These are phyloP conservation scores for Megalurothrips usitatus DNA, from an alignment of 2,888 invertebrate species.

Conservation along the genomic window DNA sequence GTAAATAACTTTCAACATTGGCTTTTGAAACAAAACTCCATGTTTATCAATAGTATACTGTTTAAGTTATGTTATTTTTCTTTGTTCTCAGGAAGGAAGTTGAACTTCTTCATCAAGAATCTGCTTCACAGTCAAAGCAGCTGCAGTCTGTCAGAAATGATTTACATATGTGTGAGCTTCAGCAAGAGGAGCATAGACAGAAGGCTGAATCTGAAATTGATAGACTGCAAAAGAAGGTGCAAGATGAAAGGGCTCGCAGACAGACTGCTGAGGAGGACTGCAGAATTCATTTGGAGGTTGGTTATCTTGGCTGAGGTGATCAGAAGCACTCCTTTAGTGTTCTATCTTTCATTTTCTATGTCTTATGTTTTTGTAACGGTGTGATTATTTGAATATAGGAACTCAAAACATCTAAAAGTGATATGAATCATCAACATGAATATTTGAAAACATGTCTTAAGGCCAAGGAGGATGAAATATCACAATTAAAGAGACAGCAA, in stretches of 20 bases:
- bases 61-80: too few species aligned
- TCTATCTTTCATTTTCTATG: not conserved
- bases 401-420: conserved; percentile 39
- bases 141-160: conserved; percentile 39
- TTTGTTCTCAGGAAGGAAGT: not conserved
- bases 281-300: conserved; percentile 47
- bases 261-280: conserved; percentile 49
- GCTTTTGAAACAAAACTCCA: conserved; percentile 28
- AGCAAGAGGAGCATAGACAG: conserved; percentile 48
- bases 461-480: conserved; percentile 42
- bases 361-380: not conserved
- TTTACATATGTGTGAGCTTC: conserved; percentile 40
- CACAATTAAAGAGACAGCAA: conserved; percentile 43
- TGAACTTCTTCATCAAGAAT: not conserved
- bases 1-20: conserved; percentile 44
- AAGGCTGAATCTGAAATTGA: conserved; percentile 49
- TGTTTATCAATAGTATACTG: too few species aligned
- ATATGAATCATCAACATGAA: conserved; percentile 45
- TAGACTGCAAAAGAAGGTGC: conserved; percentile 49
- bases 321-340: not conserved
- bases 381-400: not conserved
- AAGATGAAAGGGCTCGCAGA: conserved; percentile 45
- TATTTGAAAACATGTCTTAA: conserved; percentile 46
- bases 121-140: not conserved
- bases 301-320: not conserved